Evolutionary conservation across 2,797 vertebrate species (phyloP), one percentile per base, ranked within the genome.

Genomic region (Melanotaenia trifasciata): DNA sequence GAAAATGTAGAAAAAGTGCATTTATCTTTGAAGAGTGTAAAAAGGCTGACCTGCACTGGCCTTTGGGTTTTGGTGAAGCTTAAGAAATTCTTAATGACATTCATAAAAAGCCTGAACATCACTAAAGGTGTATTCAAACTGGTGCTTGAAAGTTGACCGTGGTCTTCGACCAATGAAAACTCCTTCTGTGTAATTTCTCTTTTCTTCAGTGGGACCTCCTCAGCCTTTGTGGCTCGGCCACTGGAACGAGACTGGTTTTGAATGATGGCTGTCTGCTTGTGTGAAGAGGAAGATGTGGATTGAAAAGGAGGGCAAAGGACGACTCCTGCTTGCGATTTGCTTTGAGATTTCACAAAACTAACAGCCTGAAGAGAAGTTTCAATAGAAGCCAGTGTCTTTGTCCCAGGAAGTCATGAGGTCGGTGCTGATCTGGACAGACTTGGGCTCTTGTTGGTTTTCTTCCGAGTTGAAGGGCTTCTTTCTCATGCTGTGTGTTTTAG

Each of bases 351-450:
- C 47, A 80, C 80, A 88, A 90, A 93, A 91, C 87, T 62, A 90
- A 91, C 90, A 91, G 84, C 76, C 87, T 70, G 73, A 81, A 81
- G 86, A 76, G 81, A 32, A 53, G 79, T 81, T 89, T 85, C 77
- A 88, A 83, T 85, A 84, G 91, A 90, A 78, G 81, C 82, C 81
- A 58, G 35, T n/a, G 69, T 84, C 87, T 93, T 92, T 92, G 85
- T 89, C 78, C 58, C 18, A 20, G 70, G 66, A 81, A 90, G 91
- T 88, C 90, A 78, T 50, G 80, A 84, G 91, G 91, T 90, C 89
- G 84, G 77, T 73, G 68, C 64, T 66, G 81, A 84, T 85, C 87
- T 84, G 76, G 67, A 78, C 45, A 79, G 73, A 81, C 67, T 74
- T 32, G 68, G 81, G 74, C 36, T 80, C 36, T 72, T 75, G 72